These are phyloP conservation scores for Drosophila anceps DNA, from an alignment of 2,888 invertebrate species.

Conservation along the genomic window DNA sequence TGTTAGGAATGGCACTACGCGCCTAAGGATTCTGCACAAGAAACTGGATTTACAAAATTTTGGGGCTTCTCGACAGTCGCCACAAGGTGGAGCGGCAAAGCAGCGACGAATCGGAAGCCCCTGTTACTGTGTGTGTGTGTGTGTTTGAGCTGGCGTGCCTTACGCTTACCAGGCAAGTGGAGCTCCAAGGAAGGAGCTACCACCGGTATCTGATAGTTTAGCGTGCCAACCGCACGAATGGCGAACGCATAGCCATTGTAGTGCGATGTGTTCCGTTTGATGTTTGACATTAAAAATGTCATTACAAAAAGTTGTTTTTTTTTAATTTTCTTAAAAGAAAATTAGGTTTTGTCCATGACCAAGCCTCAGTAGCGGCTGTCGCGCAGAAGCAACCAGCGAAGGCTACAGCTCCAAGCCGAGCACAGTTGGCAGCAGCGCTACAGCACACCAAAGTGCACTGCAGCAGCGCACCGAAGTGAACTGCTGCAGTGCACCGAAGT, in stretches of 20 bases:
- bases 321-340: conserved; percentile 31
- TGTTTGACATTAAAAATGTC: conserved; percentile 13
- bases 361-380: conserved; percentile 42
- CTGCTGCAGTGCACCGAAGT: conserved; percentile 28
- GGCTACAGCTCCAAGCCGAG: conserved; percentile 5
- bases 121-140: conserved; percentile 1
- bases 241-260: conserved; percentile 80
- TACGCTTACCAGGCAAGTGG: conserved; percentile 27
- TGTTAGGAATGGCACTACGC: conserved; percentile 46
- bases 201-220: conserved; percentile 32
- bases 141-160: conserved; percentile 63
- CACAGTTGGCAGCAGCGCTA: conserved; percentile 14
- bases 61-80: conserved; percentile 48
- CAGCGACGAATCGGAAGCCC: conserved; percentile 58
- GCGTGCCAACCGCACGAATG: conserved; percentile 82
- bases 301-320: conserved; percentile 9
- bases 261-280: conserved; percentile 59
- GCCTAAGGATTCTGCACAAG: conserved; percentile 63
- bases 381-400: conserved; percentile 31
- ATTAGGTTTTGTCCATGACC: conserved; percentile 42
- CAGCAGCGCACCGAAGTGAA: conserved; percentile 24
- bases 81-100: conserved; percentile 48
- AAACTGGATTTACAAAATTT: conserved; percentile 28
- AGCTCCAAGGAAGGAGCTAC: conserved; percentile 12
- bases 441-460: conserved; percentile 18